Evolutionary conservation across 1,140 invertebrate genomes (phyloP).

Genomic region (Brachionus koreanus): DNA sequence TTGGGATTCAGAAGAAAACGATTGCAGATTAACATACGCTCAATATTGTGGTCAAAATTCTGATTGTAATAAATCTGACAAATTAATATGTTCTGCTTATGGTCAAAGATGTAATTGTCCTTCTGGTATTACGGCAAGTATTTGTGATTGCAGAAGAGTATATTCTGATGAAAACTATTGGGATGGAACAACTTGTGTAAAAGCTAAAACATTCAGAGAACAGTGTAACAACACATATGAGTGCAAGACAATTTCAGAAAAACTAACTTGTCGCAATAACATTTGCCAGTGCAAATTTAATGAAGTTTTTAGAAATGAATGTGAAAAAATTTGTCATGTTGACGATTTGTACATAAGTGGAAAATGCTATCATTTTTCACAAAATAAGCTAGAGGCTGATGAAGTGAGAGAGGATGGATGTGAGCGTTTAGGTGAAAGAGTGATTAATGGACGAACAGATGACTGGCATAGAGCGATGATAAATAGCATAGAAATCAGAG

Average conservation of each 20-base stretch:
- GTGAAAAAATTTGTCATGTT: background rate
- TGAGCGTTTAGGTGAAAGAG: background rate
- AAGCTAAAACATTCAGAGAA: background rate
- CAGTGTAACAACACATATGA: background rate
- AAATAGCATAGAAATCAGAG: background rate
- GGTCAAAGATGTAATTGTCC: background rate
- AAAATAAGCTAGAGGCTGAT: background rate
- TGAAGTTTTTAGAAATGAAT: background rate
- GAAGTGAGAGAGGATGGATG: background rate
- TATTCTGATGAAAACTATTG: background rate
- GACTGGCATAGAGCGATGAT: background rate
- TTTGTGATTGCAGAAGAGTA: background rate
- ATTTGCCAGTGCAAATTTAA: background rate
- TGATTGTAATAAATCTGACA: background rate
- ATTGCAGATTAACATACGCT: background rate
- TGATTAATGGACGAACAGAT: background rate
- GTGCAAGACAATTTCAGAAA: background rate
- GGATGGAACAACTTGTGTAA: background rate
- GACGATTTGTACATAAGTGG: background rate
- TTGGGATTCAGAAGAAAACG: background rate
- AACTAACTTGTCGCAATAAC: background rate
- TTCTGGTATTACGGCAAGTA: background rate
- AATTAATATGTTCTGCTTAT: background rate
- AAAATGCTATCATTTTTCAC: background rate
- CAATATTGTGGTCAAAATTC: background rate